A percentile compares a stretch with the other conserved stretches of the same genome.
Conservation (phyloP, 1,140 invertebrate species). For the Fopius arisanus region DNA sequence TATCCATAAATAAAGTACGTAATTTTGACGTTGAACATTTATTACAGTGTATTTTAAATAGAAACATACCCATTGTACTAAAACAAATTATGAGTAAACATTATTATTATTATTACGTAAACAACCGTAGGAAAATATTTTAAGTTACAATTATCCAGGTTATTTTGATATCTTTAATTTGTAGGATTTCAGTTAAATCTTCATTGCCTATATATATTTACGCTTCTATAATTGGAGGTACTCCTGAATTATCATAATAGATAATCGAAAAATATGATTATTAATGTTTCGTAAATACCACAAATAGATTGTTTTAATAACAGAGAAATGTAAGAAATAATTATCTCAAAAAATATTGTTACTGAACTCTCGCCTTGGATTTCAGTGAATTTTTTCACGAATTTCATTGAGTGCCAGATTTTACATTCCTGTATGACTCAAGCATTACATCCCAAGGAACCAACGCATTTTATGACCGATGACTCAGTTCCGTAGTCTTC, state of each 20-base stretch:
- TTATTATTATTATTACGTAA: conserved; percentile 42
- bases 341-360: too few relatives aligned
- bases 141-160: background rate
- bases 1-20: background rate
- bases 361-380: too few relatives aligned
- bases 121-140: background rate
- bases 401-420: too few relatives aligned
- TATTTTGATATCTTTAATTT: background rate
- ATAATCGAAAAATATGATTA: too few relatives aligned
- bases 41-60: conserved; percentile 50
- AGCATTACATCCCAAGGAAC: background rate
- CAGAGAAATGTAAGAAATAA: too few relatives aligned
- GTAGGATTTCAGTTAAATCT: too few relatives aligned
- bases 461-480: background rate
- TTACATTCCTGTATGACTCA: background rate
- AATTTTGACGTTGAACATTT: conserved; percentile 9
- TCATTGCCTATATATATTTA: too few relatives aligned
- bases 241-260: too few relatives aligned
- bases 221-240: too few relatives aligned
- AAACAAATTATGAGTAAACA: conserved; percentile 55
- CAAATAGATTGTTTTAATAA: too few relatives aligned
- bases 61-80: conserved; percentile 45
- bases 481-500: background rate
- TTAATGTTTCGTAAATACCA: too few relatives aligned
- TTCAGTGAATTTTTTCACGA: too few relatives aligned